Evolutionary conservation across 2,113 vertebrate genomes (phyloP), one percentile per base, ranked within the genome.

Genomic region (Sceloporus tristichus): DNA sequence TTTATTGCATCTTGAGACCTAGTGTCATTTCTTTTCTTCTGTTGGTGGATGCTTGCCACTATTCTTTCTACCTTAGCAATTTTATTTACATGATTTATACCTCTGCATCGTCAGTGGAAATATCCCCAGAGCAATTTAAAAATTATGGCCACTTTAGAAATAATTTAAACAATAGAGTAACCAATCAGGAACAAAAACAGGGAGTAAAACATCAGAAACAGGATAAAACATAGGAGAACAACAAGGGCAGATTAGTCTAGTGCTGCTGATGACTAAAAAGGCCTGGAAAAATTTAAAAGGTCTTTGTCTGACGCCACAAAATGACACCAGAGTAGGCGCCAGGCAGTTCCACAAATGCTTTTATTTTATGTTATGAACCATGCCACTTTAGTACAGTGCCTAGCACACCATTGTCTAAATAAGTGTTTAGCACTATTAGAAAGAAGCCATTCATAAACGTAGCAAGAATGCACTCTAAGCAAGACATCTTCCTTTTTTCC

Each of bases 371-470:
- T 83, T 82, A 83, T 8, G 80, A 16, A 40, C 62, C 38, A 75
- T 29, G 62, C 25, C 70, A 62, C 40, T 82, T 84, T 71, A 9
- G 25, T 87, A 34, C 42, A 21, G 9, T 38, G 42, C 34, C 62
- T 70, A 78, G n/a, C 65, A 84, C 48, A 70, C 34, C n/a, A 56
- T 68, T 83, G 48, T 68, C 42, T 38, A 54, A 77, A 38, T 56
- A 78, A 70, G 23, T 70, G 53, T 84, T 87, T 62, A 42, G 78
- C 25, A 87, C 40, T 19, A 40, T 34, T 38, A 74, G 91, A 38
- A 81, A 85, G 89, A 91, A 7, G 42, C 27, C 59, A 85, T 70
- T 84, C 54, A 70, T 73, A 66, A 38, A 81, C 16, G 38, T 27
- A 85, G 38, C 38, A 85, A 71, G 79, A 83, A 83, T 34, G 53